Base-by-base conservation (phyloP, 1,140 invertebrate species). In the Branchinecta lindahli region DNA sequence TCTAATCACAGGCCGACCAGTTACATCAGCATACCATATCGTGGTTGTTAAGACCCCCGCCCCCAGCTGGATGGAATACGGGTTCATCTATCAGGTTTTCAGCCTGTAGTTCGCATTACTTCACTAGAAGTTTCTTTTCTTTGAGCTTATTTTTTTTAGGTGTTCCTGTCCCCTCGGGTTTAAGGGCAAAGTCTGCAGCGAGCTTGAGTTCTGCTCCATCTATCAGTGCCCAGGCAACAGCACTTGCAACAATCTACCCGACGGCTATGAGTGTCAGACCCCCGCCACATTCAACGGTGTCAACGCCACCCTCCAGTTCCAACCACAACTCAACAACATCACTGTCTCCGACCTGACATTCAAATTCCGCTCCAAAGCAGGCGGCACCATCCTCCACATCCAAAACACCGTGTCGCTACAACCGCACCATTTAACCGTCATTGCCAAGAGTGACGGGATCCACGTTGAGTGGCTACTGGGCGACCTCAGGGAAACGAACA, bases 241-340 rank as follows among this genome's bases (percentile, higher is more conserved):
- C 9, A 83, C 83, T 46, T 98, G 95, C 77, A 83, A 86, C 66
- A 96, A 96, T 81, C 82, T 96, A 8, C 86, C 90, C 71, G 86
- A 88, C 73, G 94, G 95, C 20, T 94, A 90, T 80, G 91, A 96
- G 81, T 98, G 96, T 77, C 82, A 92, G n/a, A 85, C 90, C 0
- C 91, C 92, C 76, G 87, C 87, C 8, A 92, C 91, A 8, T 91
- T 94, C 75, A 85, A 91, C 77, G 91, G 91, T 33, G 70, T 66
- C 9, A 74, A 77, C 69, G 72, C 72, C 68, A 70, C 75, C 69
- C n/a, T 76, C 71, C 47, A 71, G 70, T 75, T 75, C 72, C 69
- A 66, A 15, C 68, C 70, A 15, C 66, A 73, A 20, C 61, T 74
- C 21, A 65, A 70, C 44, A 69, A 68, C 20, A 61, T 61, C 52